A percentile compares a stretch with the other conserved stretches of the same genome.
phyloP scores from a whole-genome alignment of 2,113 vertebrate species.

The Alexandromys fortis region DNA sequence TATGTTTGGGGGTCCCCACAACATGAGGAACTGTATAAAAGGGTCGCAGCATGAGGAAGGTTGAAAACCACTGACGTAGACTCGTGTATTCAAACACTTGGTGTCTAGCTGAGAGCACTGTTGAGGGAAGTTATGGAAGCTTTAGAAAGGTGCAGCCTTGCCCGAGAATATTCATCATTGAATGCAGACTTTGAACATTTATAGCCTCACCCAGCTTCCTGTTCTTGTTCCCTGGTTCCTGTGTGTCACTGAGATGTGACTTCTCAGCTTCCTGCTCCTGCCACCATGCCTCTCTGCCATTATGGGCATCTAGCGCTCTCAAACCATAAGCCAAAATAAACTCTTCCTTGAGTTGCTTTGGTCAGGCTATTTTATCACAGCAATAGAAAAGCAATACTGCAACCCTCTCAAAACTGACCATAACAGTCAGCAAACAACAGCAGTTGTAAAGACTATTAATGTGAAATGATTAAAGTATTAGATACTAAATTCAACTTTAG shows the following conservation, averaged over 20 bases:
- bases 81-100: background rate
- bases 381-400: background rate
- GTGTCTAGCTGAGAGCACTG: background rate
- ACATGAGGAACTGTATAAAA: no score
- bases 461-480: background rate
- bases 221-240: background rate
- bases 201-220: background rate
- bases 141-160: background rate
- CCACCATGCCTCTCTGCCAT: no score
- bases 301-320: background rate
- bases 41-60: no score
- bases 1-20: no score
- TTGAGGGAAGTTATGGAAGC: background rate
- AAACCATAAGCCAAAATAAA: background rate
- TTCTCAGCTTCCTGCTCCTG: background rate
- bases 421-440: background rate
- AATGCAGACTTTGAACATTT: background rate
- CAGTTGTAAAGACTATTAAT: background rate
- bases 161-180: background rate
- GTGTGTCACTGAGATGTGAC: background rate
- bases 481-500: background rate
- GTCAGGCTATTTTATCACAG: background rate
- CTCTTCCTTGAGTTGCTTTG: background rate
- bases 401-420: background rate
- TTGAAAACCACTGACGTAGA: background rate